Evolutionary conservation across 2,888 invertebrate species (phyloP).

Genomic region (Callyntrura sp.): DNA sequence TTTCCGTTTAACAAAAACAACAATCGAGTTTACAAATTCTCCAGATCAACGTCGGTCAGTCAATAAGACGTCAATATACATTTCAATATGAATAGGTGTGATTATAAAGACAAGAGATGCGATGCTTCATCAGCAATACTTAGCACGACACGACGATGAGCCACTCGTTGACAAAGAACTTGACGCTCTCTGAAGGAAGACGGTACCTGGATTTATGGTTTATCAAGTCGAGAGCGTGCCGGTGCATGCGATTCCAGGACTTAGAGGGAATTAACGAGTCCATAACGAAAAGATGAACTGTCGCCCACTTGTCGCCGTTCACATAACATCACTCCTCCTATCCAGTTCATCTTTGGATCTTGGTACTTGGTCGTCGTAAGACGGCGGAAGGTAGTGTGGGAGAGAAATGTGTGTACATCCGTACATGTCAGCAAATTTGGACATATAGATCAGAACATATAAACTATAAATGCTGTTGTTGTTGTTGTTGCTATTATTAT

Average conservation of each 20-base stretch:
- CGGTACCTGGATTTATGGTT: slow-evolving; percentile 81
- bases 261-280: slow-evolving; percentile 77
- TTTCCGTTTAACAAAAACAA: not conserved
- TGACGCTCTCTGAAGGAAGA: not conserved
- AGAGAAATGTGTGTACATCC: not conserved
- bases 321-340: not conserved
- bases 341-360: not conserved
- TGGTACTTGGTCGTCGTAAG: not conserved
- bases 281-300: slow-evolving; percentile 76
- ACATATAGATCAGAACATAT: not conserved
- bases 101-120: not conserved
- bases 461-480: not conserved
- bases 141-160: not conserved
- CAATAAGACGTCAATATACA: not conserved
- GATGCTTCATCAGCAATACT: not conserved
- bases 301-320: slow-evolving; percentile 81
- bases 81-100: slow-evolving; percentile 4
- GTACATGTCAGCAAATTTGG: slow-evolving; percentile 15
- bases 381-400: not conserved
- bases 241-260: slow-evolving; percentile 75
- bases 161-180: not conserved
- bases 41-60: not conserved
- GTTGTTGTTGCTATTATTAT: no score
- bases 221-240: slow-evolving; percentile 81
- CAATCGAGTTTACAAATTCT: no score